Percentiles rank a stretch among this genome's conserved stretches.
Conservation (phyloP, 2,888 invertebrate genomes). For the Drosophila siamana region DNA sequence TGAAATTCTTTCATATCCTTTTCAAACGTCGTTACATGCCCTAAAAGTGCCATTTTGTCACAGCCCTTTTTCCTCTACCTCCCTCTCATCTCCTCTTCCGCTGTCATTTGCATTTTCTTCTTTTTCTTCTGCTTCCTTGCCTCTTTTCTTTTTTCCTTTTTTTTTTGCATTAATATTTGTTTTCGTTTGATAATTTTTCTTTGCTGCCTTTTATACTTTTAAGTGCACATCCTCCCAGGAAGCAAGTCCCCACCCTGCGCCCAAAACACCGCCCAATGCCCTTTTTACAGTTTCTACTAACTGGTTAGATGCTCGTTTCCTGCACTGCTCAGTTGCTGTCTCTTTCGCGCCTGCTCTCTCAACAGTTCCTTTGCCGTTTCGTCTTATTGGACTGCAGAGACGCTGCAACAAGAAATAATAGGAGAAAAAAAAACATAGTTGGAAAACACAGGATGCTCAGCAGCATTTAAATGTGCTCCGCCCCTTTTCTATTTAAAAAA, state of each 20-base stretch:
- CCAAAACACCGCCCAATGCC: not conserved
- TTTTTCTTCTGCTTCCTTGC: slow-evolving; percentile 22
- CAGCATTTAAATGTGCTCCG: slow-evolving; percentile 82
- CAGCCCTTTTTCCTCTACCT: slow-evolving; percentile 26
- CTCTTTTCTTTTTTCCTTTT: slow-evolving; percentile 22
- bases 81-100: slow-evolving; percentile 9
- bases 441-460: slow-evolving; percentile 40
- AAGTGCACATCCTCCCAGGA: slow-evolving; percentile 60
- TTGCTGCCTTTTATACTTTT: slow-evolving; percentile 79
- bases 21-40: slow-evolving; percentile 75
- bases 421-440: slow-evolving; percentile 31
- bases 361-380: slow-evolving; percentile 58
- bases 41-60: slow-evolving; percentile 80
- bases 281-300: slow-evolving; percentile 12
- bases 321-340: slow-evolving; percentile 42
- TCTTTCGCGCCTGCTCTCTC: slow-evolving; percentile 38
- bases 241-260: slow-evolving; percentile 1
- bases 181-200: slow-evolving; percentile 82
- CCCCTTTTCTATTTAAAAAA: slow-evolving; percentile 82
- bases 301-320: slow-evolving; percentile 46
- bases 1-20: slow-evolving; percentile 80
- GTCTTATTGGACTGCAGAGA: slow-evolving; percentile 79
- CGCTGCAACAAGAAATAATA: slow-evolving; percentile 41
- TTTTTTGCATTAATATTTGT: slow-evolving; percentile 76
- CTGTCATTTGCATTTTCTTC: slow-evolving; percentile 74